These are phyloP conservation scores for Bucco capensis DNA, from an alignment of 2,113 vertebrate species.

Conservation along the genomic window DNA sequence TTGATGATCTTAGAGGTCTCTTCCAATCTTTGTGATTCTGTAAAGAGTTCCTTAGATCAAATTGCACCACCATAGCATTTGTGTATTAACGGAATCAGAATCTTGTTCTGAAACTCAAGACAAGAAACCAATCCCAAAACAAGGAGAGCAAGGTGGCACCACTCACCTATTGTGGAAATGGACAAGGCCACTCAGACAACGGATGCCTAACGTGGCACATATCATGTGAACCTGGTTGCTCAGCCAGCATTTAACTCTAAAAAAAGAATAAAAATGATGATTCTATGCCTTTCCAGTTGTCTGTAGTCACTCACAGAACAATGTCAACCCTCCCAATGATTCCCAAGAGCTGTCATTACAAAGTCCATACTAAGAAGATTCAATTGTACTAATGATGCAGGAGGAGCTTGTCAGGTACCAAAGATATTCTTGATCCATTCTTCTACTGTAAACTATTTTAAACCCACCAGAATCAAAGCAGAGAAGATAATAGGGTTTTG, in stretches of 20 bases:
- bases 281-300: not conserved
- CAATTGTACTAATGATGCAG: not conserved
- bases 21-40: no score
- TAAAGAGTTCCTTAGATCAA: no score
- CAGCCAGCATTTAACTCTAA: conserved; percentile 81
- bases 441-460: not conserved
- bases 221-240: conserved; percentile 87
- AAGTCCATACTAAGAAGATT: not conserved
- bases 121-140: not conserved
- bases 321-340: not conserved
- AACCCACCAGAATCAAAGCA: not conserved
- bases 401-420: not conserved
- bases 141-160: not conserved
- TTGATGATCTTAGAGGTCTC: no score
- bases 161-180: conserved; percentile 90
- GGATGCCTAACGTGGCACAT: conserved; percentile 85
- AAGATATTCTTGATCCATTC: not conserved
- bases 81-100: not conserved
- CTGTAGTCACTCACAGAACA: not conserved
- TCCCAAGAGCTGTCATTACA: not conserved
- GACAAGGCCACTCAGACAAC: conserved; percentile 84
- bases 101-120: not conserved
- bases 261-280: no score
- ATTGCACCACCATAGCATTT: not conserved
- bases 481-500: not conserved